These are phyloP conservation scores for Bufo gargarizans DNA, from an alignment of 2,113 vertebrate species.

Conservation along the genomic window DNA sequence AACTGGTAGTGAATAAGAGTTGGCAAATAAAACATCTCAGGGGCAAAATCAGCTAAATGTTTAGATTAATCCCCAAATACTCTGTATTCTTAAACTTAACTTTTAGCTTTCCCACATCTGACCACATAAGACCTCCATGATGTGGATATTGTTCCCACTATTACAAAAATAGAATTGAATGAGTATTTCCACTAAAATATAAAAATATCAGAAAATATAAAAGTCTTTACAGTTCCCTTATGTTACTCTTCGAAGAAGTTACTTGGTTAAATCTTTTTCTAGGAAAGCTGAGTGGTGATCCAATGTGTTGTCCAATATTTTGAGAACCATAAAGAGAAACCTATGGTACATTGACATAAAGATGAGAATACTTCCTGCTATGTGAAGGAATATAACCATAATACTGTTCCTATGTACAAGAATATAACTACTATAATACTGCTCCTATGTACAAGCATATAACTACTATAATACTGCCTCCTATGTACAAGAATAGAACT, in stretches of 20 bases:
- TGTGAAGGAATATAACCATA: not conserved
- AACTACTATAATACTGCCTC: slow-evolving; percentile 8
- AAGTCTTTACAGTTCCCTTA: not conserved
- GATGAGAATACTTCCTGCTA: not conserved
- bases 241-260: not conserved
- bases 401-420: slow-evolving; percentile 6
- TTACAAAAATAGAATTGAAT: slow-evolving; percentile 18
- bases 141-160: slow-evolving; percentile 13
- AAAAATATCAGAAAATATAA: not conserved
- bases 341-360: not conserved
- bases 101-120: slow-evolving; percentile 5
- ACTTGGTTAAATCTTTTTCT: not conserved
- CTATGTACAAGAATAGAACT: slow-evolving; percentile 3
- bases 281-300: not conserved
- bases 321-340: not conserved
- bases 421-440: slow-evolving; percentile 14
- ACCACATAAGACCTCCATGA: slow-evolving; percentile 14
- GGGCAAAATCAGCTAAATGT: slow-evolving; percentile 7
- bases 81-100: not conserved
- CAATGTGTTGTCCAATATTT: not conserved
- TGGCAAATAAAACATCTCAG: slow-evolving; percentile 20
- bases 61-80: slow-evolving; percentile 7
- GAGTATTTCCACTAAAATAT: not conserved
- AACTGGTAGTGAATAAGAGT: not conserved
- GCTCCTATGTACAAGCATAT: not conserved